Conservation (phyloP, 2,113 vertebrate species). For the Lophotis ruficrista region DNA sequence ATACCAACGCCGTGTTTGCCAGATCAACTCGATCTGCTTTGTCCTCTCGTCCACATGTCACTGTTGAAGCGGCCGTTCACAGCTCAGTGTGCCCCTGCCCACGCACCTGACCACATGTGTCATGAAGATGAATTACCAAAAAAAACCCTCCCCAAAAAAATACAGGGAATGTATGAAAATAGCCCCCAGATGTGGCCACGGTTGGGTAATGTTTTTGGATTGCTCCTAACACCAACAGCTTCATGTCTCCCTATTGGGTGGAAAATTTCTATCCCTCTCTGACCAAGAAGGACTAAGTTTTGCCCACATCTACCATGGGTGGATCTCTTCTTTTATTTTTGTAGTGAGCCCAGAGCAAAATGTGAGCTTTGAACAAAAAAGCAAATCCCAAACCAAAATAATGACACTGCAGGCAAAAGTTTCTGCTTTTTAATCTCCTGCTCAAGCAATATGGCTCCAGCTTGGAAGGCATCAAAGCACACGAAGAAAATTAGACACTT, state of each 20-base stretch:
- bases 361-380: slow-evolving; percentile 44
- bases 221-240: background rate
- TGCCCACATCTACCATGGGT: slow-evolving; percentile 57
- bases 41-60: background rate
- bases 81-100: background rate
- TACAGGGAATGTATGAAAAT: slow-evolving; percentile 14
- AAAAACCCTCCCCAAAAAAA: background rate
- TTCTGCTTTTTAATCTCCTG: slow-evolving; percentile 35
- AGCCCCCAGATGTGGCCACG: slow-evolving; percentile 14
- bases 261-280: slow-evolving; percentile 56
- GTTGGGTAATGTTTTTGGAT: slow-evolving; percentile 34
- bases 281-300: slow-evolving; percentile 36
- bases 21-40: background rate
- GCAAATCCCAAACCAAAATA: slow-evolving; percentile 46
- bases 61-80: background rate
- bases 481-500: background rate
- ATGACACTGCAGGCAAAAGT: slow-evolving; percentile 25
- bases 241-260: background rate
- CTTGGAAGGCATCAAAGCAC: slow-evolving; percentile 22
- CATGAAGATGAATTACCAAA: background rate
- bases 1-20: background rate
- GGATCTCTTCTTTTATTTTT: slow-evolving; percentile 59
- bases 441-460: background rate
- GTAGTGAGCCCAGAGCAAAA: slow-evolving; percentile 40
- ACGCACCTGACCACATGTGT: background rate